Evolutionary conservation across 2,888 invertebrate genomes (phyloP).

Genomic region (Andrena haemorrhoa): DNA sequence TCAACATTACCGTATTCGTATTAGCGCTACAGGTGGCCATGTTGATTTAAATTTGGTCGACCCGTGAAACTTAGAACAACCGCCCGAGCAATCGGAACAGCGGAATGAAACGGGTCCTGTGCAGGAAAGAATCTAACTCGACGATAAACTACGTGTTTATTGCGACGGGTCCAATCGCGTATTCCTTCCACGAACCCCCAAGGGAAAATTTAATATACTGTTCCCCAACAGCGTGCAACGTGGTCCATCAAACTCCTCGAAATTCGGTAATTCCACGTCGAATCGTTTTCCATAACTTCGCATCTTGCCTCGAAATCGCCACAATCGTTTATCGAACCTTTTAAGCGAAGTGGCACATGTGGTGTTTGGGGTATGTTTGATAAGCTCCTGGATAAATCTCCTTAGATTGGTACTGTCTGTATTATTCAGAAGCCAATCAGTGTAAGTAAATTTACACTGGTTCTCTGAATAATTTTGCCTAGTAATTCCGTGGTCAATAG

Average conservation of each 20-base stretch:
- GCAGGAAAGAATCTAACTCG: conserved; percentile 37
- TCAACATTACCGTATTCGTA: conserved; percentile 65
- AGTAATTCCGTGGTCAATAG: too few species aligned
- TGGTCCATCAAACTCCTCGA: conserved; percentile 31
- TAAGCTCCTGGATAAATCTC: too few species aligned
- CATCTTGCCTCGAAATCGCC: not conserved
- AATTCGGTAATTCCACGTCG: not conserved
- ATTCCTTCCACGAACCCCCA: not conserved
- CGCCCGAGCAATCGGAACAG: conserved; percentile 40
- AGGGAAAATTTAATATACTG: conserved; percentile 53
- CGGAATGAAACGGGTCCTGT: conserved; percentile 41
- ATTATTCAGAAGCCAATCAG: too few species aligned
- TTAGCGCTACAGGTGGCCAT: conserved; percentile 71
- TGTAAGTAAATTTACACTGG: too few species aligned
- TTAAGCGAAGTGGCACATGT: too few species aligned
- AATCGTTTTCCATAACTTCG: not conserved
- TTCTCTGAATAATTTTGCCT: too few species aligned
- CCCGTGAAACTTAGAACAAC: conserved; percentile 63
- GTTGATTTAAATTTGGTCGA: conserved; percentile 61
- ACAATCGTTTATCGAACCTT: too few species aligned
- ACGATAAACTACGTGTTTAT: conserved; percentile 42
- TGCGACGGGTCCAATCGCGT: conserved; percentile 11
- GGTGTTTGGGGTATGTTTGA: too few species aligned
- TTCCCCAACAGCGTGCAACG: conserved; percentile 15
- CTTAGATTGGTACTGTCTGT: too few species aligned